Percentiles rank a stretch among this genome's conserved stretches.
Conservation (phyloP, 2,113 vertebrate genomes). For the Paradoxurus hermaphroditus region DNA sequence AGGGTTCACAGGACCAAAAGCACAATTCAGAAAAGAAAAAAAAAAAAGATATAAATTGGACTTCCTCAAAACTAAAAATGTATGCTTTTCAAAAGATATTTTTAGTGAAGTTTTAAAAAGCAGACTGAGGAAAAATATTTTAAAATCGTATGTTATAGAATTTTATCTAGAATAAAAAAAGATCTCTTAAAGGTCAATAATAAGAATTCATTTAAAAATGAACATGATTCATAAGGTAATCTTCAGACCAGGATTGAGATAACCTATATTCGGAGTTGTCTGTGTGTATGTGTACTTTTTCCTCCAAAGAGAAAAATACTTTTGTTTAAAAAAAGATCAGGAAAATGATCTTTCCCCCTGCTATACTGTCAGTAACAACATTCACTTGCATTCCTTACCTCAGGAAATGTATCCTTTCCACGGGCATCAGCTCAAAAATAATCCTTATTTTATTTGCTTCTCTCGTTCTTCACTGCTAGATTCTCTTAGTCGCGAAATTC, state of each 20-base stretch:
- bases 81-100: not conserved
- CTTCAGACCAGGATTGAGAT: not conserved
- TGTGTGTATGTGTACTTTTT: not conserved
- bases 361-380: not conserved
- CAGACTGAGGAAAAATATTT: not conserved
- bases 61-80: not conserved
- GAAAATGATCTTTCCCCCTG: not conserved
- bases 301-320: not conserved
- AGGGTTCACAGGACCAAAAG: not conserved
- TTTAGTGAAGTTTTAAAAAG: not conserved
- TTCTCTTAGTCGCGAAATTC: not conserved
- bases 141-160: not conserved
- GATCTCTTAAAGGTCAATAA: not conserved
- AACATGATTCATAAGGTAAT: not conserved
- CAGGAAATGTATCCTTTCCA: not conserved
- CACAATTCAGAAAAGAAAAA: not conserved
- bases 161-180: not conserved
- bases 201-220: not conserved
- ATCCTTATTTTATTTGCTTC: not conserved
- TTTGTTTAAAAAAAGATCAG: not conserved
- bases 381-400: not conserved
- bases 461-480: not conserved
- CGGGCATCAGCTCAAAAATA: not conserved
- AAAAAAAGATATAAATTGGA: not conserved
- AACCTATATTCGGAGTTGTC: not conserved